Conservation (phyloP, 2,888 invertebrate genomes). For the Andrena hattorfiana region DNA sequence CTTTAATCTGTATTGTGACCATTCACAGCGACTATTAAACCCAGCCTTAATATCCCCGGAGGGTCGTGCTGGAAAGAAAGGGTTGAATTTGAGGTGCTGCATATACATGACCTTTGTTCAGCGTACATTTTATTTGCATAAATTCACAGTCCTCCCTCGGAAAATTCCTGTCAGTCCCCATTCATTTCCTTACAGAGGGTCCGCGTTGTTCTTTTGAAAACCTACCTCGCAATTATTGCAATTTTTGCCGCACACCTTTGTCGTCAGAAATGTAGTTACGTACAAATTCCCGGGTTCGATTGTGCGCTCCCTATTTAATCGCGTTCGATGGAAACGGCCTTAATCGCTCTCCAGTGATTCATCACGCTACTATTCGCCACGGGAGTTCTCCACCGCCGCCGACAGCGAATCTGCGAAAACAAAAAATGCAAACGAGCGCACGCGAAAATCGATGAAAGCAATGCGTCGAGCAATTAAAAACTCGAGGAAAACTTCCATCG, state of each 20-base stretch:
- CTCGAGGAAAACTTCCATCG: slow-evolving; percentile 16
- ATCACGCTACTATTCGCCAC: slow-evolving; percentile 9
- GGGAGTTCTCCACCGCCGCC: neutral
- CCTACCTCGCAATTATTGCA: neutral
- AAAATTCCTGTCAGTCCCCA: slow-evolving; percentile 6
- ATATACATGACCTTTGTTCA: slow-evolving; percentile 19
- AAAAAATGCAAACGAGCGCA: neutral
- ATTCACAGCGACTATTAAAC: slow-evolving; percentile 81
- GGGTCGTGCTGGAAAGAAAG: slow-evolving; percentile 23
- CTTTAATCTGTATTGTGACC: slow-evolving; percentile 78
- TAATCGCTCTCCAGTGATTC: slow-evolving; percentile 21
- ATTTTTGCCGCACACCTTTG: neutral
- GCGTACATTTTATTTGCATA: slow-evolving; percentile 38
- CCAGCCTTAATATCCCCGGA: slow-evolving; percentile 74
- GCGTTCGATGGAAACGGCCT: slow-evolving; percentile 5
- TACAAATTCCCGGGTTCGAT: neutral
- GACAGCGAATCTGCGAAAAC: neutral
- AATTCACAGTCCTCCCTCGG: slow-evolving; percentile 10
- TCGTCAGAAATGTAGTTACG: neutral
- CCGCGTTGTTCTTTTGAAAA: neutral
- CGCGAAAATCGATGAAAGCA: slow-evolving; percentile 4
- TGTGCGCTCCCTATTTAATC: neutral
- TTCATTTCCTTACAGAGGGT: neutral
- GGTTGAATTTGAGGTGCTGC: slow-evolving; percentile 39
- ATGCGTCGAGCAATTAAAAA: slow-evolving; percentile 14